Conservation (phyloP, 2,888 invertebrate species). For the Tigriopus californicus region DNA sequence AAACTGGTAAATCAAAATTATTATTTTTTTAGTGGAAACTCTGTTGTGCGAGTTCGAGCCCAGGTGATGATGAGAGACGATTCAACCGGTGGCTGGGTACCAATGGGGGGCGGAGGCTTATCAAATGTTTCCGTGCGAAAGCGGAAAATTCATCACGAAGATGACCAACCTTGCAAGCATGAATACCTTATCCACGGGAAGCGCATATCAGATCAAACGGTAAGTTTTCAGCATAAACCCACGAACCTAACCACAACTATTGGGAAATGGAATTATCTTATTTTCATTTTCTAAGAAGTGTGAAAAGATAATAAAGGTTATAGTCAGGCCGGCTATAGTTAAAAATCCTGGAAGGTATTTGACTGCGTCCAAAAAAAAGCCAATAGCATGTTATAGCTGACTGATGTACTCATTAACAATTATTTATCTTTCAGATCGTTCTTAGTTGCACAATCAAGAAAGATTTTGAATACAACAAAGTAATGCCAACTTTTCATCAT, state of each 20-base stretch:
- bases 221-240: slow-evolving; percentile 40
- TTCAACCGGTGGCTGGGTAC: slow-evolving; percentile 48
- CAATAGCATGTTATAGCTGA: not conserved
- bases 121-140: slow-evolving; percentile 79
- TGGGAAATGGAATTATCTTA: too few relatives aligned
- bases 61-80: slow-evolving; percentile 98
- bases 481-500: slow-evolving; percentile 96
- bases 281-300: too few relatives aligned
- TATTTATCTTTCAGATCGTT: slow-evolving; percentile 30
- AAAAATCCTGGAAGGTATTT: not conserved
- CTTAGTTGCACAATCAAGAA: slow-evolving; percentile 84
- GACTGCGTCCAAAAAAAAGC: not conserved
- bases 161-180: slow-evolving; percentile 24
- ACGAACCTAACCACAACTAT: too few relatives aligned
- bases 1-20: too few relatives aligned
- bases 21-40: slow-evolving; percentile 49
- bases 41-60: slow-evolving; percentile 89
- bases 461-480: slow-evolving; percentile 83
- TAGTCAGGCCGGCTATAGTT: not conserved
- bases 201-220: slow-evolving; percentile 76
- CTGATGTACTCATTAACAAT: not conserved
- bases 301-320: too few relatives aligned
- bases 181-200: slow-evolving; percentile 85
- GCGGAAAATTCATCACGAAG: slow-evolving; percentile 35
- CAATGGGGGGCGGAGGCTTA: slow-evolving; percentile 78